Evolutionary conservation across 2,888 invertebrate genomes (phyloP), one percentile per base, ranked within the genome.

Genomic region (Cepaea hortensis): DNA sequence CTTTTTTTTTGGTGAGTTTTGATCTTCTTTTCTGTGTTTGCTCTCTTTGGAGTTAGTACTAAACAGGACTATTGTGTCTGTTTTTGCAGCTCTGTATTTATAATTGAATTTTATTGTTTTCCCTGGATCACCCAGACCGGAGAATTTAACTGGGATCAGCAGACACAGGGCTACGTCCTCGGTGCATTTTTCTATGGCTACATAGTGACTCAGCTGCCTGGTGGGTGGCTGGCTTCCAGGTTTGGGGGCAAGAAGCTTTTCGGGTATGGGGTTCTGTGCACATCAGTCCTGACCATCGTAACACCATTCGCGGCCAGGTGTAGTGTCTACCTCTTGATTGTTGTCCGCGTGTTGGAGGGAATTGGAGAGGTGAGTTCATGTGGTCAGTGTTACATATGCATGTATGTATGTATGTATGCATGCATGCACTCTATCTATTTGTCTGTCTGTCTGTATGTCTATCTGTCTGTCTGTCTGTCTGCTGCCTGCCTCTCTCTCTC

Each of bases 241-340:
- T 97, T 97, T 90, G 98, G 98, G 20, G 98, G 97, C n/a, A 98
- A 98, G 94, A 96, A 97, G 95, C 96, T 97, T 0, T 95, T 97
- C 35, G 97, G 97, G 0, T 95, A 97, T 87, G 98, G 98, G 76
- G 97, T 98, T 20, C 95, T 98, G 1, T 96, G 96, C 20, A 97
- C 97, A 0, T 97, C 97, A 0, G 93, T 97, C 13, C 97, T 98
- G 91, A 97, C 97, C 0, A 92, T 98, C 2, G 91, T 98, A 6
- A 97, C 97, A 0, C 98, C 98, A 0, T 92, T 96, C 90, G 96
- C 96, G 6, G 97, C 97, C 1, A 95, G 96, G 81, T 93, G 96
- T n/a, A 96, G 97, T 18, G 96, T 96, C 15, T 96, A 95, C 0
- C 96, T 96, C 55, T 95, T 98, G 48, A 96, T 97, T 75, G 95